Conservation (phyloP, 2,797 vertebrate species). For the Rhynchotus rufescens region DNA sequence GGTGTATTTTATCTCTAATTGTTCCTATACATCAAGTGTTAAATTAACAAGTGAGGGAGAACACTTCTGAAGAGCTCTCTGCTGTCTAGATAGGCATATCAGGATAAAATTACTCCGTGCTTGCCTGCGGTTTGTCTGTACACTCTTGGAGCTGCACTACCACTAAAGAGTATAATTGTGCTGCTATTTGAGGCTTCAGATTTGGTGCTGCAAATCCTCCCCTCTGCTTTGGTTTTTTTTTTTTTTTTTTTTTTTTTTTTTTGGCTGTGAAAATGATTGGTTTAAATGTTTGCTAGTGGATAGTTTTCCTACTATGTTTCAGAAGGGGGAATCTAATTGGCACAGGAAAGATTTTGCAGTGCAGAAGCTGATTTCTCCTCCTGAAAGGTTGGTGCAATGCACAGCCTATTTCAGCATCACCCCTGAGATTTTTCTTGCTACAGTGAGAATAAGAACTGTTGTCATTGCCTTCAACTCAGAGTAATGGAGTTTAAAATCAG, state of each 20-base stretch:
- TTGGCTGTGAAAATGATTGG: fast-evolving
- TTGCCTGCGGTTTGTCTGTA: not conserved
- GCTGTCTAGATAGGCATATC: slow-evolving; percentile 59
- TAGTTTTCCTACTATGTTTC: not conserved
- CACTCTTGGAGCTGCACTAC: slow-evolving; percentile 48
- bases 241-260: not conserved
- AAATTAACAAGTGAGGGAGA: slow-evolving; percentile 53
- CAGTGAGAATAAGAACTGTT: not conserved
- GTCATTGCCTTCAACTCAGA: not conserved
- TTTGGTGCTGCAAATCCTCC: not conserved
- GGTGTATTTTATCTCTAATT: slow-evolving; percentile 57
- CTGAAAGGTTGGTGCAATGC: not conserved
- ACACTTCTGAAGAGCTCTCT: slow-evolving; percentile 19
- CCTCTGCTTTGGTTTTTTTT: not conserved
- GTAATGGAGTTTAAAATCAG: not conserved
- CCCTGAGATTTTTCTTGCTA: not conserved
- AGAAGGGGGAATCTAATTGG: not conserved
- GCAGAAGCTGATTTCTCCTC: not conserved
- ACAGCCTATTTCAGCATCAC: not conserved
- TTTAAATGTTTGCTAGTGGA: not conserved
- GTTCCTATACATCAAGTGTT: slow-evolving; percentile 64
- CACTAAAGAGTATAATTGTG: slow-evolving; percentile 26
- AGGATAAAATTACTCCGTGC: slow-evolving; percentile 45
- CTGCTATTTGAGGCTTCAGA: not conserved
- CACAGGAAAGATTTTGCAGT: not conserved